Conservation (phyloP, 1,140 invertebrate genomes). For the Drosophila nasuta region DNA sequence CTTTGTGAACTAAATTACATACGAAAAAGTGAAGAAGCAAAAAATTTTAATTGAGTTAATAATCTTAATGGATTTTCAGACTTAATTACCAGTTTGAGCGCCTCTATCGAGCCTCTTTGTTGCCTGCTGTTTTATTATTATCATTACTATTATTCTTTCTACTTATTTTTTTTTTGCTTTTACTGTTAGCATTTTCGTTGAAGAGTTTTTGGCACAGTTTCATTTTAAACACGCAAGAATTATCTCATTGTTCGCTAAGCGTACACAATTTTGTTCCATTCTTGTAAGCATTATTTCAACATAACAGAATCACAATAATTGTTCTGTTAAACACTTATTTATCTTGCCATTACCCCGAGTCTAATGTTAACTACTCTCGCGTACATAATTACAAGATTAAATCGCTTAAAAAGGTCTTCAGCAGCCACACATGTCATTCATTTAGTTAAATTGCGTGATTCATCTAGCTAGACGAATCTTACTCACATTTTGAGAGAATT, state of each 20-base stretch:
- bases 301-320: not conserved
- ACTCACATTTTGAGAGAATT: no score
- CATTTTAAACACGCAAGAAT: not conserved
- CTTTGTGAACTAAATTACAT: conserved; percentile 59
- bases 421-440: not conserved
- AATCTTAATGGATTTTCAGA: conserved; percentile 74
- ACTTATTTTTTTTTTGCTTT: not conserved
- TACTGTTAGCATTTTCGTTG: conserved; percentile 2
- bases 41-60: conserved; percentile 74
- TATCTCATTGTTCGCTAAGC: conserved; percentile 2
- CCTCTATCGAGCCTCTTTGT: conserved; percentile 31
- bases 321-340: conserved; percentile 1
- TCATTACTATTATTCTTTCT: conserved; percentile 8
- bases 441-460: not conserved
- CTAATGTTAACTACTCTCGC: not conserved
- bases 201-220: conserved; percentile 32
- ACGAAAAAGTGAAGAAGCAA: conserved; percentile 60
- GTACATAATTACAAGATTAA: not conserved
- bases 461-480: not conserved
- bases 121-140: not conserved
- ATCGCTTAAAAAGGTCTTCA: not conserved
- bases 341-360: no score
- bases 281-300: not conserved
- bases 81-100: conserved; percentile 59
- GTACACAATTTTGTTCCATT: not conserved